Evolutionary conservation across 2,888 invertebrate species (phyloP), one percentile per base, ranked within the genome.

Genomic region (Sinelater perroti): DNA sequence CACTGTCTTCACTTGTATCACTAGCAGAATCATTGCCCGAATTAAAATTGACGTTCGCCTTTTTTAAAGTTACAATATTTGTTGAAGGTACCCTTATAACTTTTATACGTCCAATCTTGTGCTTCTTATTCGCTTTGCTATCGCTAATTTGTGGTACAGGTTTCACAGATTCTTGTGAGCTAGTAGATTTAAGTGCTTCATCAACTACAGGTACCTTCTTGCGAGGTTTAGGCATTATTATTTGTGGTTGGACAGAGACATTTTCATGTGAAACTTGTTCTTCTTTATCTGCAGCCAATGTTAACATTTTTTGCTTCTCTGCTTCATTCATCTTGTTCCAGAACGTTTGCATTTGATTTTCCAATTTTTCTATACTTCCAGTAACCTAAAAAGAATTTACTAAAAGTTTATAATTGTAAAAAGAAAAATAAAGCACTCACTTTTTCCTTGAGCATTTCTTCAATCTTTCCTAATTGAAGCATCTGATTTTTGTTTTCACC

Each of bases 291-390:
- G 21, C 6, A 4, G 26, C 14, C 11, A 26, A 18, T 7, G 11
- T 24, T 21, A 42, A 36, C 21, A 57, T 49, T 57, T 55, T 63
- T 28, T 68, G 64, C 35, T 63, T 31, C 65, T 75, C 72, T 14
- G 74, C 64, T 54, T 73, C 70, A 33, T 65, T 67, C 46, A 78
- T 56, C 67, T 74, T 75, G 26, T 69, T 63, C 70, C 73, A 79
- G 54, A 74, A 73, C 1, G 74, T 70, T 42, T 74, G 69, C 64
- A 79, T 66, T 80, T 80, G 67, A 75, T 72, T 67, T 61, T 77
- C 74, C 52, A 77, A 69, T 53, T 69, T 71, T 51, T 70, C 61
- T 13, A 77, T 63, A 40, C 72, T 70, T n/a, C 66, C 65, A 11
- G 70, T 66, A 30, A 73, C 65, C 73, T 72, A 59, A 49, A 70